Evolutionary conservation across 2,113 vertebrate genomes (phyloP).

Genomic region (Tyto alba): DNA sequence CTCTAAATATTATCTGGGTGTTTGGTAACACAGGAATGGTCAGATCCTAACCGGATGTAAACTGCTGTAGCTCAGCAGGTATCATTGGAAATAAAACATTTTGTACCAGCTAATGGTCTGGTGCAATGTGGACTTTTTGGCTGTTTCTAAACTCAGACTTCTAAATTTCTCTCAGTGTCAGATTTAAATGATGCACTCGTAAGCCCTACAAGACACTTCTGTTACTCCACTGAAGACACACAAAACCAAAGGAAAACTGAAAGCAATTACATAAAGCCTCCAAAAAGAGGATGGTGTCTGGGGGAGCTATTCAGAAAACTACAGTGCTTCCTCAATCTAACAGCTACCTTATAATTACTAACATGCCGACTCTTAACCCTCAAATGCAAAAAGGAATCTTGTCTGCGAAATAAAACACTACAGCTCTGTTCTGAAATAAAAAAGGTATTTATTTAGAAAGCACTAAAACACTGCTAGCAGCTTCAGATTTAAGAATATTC

Average conservation of each 20-base stretch:
- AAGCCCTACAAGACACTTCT: background rate
- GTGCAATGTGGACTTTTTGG: background rate
- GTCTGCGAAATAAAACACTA: background rate
- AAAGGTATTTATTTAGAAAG: background rate
- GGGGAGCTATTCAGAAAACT: background rate
- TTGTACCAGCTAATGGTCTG: background rate
- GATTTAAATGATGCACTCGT: background rate
- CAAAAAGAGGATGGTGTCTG: background rate
- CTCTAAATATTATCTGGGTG: background rate
- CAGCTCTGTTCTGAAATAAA: background rate
- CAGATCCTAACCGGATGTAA: background rate
- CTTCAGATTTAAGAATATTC: background rate
- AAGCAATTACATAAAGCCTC: background rate
- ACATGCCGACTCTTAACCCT: background rate
- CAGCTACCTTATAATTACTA: background rate
- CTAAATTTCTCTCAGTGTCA: background rate
- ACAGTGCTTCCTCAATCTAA: background rate
- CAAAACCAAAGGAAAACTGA: background rate
- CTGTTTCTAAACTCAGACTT: background rate
- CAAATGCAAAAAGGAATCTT: background rate
- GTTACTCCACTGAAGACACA: background rate
- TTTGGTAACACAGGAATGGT: background rate
- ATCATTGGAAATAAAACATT: background rate
- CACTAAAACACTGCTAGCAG: background rate
- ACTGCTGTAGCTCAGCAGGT: background rate